Conservation (phyloP, 2,888 invertebrate genomes). For the Therioaphis trifolii region DNA sequence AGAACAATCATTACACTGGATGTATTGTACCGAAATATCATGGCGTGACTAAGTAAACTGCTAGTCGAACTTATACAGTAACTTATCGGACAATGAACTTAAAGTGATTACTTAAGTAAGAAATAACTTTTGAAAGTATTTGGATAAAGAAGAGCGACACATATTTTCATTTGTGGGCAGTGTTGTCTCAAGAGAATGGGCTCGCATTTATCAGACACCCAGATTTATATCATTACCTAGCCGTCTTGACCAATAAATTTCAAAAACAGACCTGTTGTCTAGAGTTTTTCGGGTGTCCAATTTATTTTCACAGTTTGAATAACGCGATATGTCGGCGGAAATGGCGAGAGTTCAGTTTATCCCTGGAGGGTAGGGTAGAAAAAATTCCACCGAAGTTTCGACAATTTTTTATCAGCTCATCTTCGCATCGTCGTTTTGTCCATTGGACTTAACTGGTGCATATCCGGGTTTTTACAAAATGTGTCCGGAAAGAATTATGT, state of each 20-base stretch:
- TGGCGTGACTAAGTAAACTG: not conserved
- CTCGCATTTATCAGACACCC: conserved; percentile 15
- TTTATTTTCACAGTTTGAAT: conserved; percentile 40
- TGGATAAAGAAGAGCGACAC: conserved; percentile 1
- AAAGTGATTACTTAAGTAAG: conserved; percentile 27
- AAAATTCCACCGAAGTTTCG: conserved; percentile 47
- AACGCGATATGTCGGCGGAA: conserved; percentile 15
- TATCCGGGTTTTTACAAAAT: conserved; percentile 23
- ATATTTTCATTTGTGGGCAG: conserved; percentile 32
- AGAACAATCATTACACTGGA: not conserved
- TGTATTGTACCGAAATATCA: not conserved
- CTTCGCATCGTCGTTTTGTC: conserved; percentile 50
- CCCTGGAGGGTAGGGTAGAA: not conserved
- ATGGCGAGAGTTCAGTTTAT: conserved; percentile 24
- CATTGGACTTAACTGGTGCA: conserved; percentile 28
- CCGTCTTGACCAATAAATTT: conserved; percentile 41
- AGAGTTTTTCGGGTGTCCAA: conserved; percentile 13
- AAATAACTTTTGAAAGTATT: conserved; percentile 14
- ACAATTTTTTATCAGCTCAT: conserved; percentile 58
- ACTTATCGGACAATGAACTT: conserved; percentile 26
- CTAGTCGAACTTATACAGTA: not conserved
- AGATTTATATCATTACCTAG: conserved; percentile 52
- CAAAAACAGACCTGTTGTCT: conserved; percentile 42
- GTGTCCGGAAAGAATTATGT: conserved; percentile 53
- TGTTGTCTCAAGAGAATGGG: not conserved